A percentile compares a stretch with the other conserved stretches of the same genome.
Conservation (phyloP, 2,888 invertebrate genomes). For the Trachelus stipa region DNA sequence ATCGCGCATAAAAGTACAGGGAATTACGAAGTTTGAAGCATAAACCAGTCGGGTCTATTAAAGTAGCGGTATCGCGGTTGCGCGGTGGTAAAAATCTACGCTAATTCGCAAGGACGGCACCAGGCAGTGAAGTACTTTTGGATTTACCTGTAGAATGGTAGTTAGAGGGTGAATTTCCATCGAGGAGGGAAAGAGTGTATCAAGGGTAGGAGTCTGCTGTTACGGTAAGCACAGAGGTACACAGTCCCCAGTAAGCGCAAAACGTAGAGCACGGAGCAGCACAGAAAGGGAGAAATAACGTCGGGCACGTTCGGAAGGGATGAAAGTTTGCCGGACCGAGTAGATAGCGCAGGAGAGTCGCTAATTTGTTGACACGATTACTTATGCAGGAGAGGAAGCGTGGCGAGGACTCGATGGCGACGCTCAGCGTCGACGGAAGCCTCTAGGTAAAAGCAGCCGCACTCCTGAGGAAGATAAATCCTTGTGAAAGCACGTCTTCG, state of each 20-base stretch:
- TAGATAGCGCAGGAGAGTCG: constrained; percentile 27
- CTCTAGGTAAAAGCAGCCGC: not conserved
- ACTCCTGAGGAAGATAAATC: not conserved
- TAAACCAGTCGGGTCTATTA: constrained; percentile 17
- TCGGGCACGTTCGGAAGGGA: constrained; percentile 9
- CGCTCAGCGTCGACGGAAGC: constrained; percentile 15
- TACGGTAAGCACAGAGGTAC: not conserved
- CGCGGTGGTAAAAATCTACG: constrained; percentile 23
- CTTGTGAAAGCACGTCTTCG: not conserved
- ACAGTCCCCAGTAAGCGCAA: not conserved
- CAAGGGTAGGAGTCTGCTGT: not conserved
- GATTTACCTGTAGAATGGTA: not conserved
- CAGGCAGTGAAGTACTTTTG: not conserved
- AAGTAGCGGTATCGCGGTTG: constrained; percentile 19
- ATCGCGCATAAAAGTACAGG: constrained; percentile 19
- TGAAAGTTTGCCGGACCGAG: constrained; percentile 22
- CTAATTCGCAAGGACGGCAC: constrained; percentile 20
- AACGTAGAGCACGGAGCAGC: not conserved
- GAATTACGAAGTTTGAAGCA: constrained; percentile 24
- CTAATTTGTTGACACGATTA: constrained; percentile 36
- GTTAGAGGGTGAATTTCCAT: not conserved
- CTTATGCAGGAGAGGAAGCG: constrained; percentile 29
- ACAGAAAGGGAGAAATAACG: constrained; percentile 10
- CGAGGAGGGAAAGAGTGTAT: not conserved
- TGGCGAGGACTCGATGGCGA: constrained; percentile 27